These are phyloP conservation scores for Saturnia pavonia DNA, from an alignment of 2,888 invertebrate genomes.

Conservation along the genomic window DNA sequence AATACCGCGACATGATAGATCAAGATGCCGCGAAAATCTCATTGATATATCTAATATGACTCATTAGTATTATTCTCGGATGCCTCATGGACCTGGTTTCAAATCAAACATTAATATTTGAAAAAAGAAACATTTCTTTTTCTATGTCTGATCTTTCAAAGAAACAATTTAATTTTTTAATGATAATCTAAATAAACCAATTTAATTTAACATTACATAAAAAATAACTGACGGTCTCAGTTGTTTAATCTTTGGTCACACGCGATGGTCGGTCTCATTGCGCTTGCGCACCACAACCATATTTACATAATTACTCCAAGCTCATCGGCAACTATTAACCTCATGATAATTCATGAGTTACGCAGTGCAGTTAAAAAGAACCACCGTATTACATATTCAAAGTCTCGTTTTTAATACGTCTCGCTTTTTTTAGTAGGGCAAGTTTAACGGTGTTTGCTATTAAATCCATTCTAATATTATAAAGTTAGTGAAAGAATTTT, in stretches of 20 bases:
- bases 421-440: background rate
- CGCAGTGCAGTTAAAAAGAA: slow-evolving; percentile 40
- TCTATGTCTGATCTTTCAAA: background rate
- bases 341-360: slow-evolving; percentile 76
- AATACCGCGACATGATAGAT: too few species aligned
- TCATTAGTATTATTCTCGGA: too few species aligned
- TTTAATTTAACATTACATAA: background rate
- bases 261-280: slow-evolving; percentile 24
- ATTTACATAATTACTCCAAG: slow-evolving; percentile 81
- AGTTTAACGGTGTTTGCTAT: background rate
- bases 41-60: too few species aligned
- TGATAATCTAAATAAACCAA: background rate
- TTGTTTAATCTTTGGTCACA: slow-evolving; percentile 7
- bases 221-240: background rate
- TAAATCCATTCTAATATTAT: too few species aligned
- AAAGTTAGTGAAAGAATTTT: too few species aligned
- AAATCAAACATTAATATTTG: too few species aligned
- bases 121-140: too few species aligned
- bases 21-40: too few species aligned
- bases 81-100: too few species aligned
- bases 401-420: background rate
- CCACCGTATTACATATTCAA: background rate
- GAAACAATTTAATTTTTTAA: background rate
- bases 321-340: slow-evolving; percentile 81
- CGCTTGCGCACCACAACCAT: slow-evolving; percentile 62